These are phyloP conservation scores for Cryptotis parvus DNA, from an alignment of 2,113 vertebrate genomes.

Conservation along the genomic window DNA sequence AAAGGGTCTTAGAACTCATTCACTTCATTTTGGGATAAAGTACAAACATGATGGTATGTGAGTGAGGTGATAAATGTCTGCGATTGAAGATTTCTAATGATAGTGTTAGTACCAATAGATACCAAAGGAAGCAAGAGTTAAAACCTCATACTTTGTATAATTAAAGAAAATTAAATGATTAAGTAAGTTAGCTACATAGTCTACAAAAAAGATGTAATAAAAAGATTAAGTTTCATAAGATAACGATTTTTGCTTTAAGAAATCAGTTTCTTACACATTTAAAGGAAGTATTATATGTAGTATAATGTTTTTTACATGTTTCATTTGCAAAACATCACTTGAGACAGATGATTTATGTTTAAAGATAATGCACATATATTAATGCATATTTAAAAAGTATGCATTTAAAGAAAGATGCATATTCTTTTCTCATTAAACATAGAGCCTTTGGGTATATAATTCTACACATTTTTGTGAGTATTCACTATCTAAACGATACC, in stretches of 20 bases:
- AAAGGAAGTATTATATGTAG: background rate
- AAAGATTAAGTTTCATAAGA: background rate
- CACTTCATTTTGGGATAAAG: background rate
- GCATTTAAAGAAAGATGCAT: conserved; percentile 53
- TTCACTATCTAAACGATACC: conserved; percentile 61
- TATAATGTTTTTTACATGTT: conserved; percentile 48
- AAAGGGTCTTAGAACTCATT: background rate
- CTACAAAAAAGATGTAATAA: background rate
- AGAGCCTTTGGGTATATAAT: conserved; percentile 45
- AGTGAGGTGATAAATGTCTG: background rate
- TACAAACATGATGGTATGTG: background rate
- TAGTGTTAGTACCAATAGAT: background rate
- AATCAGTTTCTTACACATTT: background rate
- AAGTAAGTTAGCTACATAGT: background rate
- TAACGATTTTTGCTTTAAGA: background rate
- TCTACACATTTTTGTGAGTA: conserved; percentile 53
- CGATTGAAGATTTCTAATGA: background rate
- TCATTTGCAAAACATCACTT: conserved; percentile 61
- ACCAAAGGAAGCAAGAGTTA: background rate
- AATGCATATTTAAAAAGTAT: conserved; percentile 51
- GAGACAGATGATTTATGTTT: conserved; percentile 59
- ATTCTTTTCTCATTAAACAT: conserved; percentile 72
- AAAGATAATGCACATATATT: conserved; percentile 48
- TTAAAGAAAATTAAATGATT: background rate
- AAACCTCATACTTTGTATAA: background rate